Base-by-base conservation (phyloP, 2,797 vertebrate species). In the Hemitrygon akajei region DNA sequence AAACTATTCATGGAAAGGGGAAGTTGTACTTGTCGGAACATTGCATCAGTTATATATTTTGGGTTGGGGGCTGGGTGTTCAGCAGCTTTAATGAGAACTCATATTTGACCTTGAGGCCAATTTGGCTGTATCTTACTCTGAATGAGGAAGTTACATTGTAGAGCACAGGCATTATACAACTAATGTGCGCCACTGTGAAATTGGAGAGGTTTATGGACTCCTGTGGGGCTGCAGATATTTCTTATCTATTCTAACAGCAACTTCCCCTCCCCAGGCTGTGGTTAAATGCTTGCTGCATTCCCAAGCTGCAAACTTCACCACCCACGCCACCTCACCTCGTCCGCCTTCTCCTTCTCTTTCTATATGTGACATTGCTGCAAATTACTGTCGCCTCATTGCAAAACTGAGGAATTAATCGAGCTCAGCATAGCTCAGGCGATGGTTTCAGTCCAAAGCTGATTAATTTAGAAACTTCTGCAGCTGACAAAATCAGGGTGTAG, bases 171-270 rank as follows among this genome's bases (percentile, higher is more conserved):
- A 40, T 75, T 92, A 56, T 25, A 47, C 69, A 47, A 40, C 66
- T 76, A 56, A 18, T n/a, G 71, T 93, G 86, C 66, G 18, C n/a
- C 37, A 58, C 25, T 76, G 37, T 76, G 91, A 71, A 93, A 93
- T 75, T 37, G 34, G 91, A 75, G 91, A 76, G 47, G 91, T 93
- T 76, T 56, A 76, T n/a, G 14, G 12, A 16, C 91, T 75, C 37
- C 91, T 75, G 71, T 93, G 91, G 71, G 71, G 14, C 71, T 30
- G 47, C 94, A 95, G 97, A 97, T 97, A 97, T 96, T 96, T 96
- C 95, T 97, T 97, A 97, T 97, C 97, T 96, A 94, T 93, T 94
- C 95, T 10, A 93, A 94, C 97, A 97, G 96, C 95, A 95, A 96
- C 95, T 96, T 96, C 96, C 96, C 96, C 96, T 96, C 96, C 96